phyloP scores from a whole-genome alignment of 1,140 invertebrate genomes.

The Agraylea sexmaculata region DNA sequence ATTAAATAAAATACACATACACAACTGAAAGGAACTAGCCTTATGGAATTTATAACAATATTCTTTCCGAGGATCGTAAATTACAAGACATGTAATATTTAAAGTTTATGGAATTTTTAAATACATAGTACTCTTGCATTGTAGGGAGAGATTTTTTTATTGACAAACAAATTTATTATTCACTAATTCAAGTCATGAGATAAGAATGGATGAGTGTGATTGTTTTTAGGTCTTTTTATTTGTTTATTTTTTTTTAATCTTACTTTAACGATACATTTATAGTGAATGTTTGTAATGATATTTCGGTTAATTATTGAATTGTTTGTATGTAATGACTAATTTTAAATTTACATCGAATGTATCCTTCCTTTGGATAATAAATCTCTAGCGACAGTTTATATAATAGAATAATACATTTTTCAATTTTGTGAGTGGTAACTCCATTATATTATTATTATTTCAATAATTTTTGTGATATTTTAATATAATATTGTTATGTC shows the following conservation, averaged over 20 bases:
- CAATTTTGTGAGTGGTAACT: constrained; percentile 27
- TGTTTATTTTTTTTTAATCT: constrained; percentile 14
- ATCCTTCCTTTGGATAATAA: constrained; percentile 37
- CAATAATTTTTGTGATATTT: constrained; percentile 47
- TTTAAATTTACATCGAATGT: constrained; percentile 37
- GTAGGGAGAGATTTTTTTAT: constrained; percentile 3
- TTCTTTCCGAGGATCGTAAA: constrained; percentile 1
- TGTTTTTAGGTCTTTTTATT: constrained; percentile 6
- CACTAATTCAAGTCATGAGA: neutral
- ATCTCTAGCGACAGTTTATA: constrained; percentile 11
- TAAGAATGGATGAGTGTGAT: constrained; percentile 8
- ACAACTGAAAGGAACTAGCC: constrained; percentile 2
- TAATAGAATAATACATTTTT: constrained; percentile 15
- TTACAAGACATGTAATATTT: no score
- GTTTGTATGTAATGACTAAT: constrained; percentile 17
- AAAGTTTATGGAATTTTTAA: no score
- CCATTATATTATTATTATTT: constrained; percentile 38
- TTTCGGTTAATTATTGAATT: constrained; percentile 14
- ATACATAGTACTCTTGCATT: constrained; percentile 3
- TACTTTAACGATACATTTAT: no score
- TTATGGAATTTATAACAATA: neutral
- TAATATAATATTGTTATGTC: constrained; percentile 25
- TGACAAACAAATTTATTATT: constrained; percentile 6
- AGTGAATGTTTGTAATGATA: no score
- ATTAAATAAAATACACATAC: neutral